Evolutionary conservation across 2,113 vertebrate genomes (phyloP), one percentile per base, ranked within the genome.

Genomic region (Lampris megalopsis): DNA sequence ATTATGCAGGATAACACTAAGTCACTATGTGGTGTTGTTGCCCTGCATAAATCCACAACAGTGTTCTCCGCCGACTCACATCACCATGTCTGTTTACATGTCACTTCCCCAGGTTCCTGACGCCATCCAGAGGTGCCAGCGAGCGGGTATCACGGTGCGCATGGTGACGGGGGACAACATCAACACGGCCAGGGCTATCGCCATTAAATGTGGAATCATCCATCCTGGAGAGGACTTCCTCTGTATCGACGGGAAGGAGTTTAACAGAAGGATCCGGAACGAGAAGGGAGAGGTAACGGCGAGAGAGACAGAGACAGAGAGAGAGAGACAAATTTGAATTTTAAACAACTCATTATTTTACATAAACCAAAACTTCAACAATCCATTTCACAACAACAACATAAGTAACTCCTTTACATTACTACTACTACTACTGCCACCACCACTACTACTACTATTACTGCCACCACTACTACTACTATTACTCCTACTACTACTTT

Each of bases 81-180:
- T 53, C 11, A 13, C n/a, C 47, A 38, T 47, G 6, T 64, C 35
- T 52, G 3, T 48, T 57, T 6, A 5, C 66, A 24, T 53, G 3
- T 71, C 8, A 5, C 24, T 72, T 57, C 36, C 3, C 35, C 83
- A 99, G 97, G 98, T 99, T 56, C 98, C 98, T 1, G 96, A 98
- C 77, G 98, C 98, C 89, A 99, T 99, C 85, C 91, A 85, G 82
- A 98, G 96, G 89, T 99, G 98, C 93, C 98, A 99, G 94, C 94
- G 95, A 10, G 98, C 98, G 1, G 98, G 98, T 77, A 99, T 99
- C 88, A 99, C 98, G 0, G 98, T 99, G 64, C 96, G 98, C 59
- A 99, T 99, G 98, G 98, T 99, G 73, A 99, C 98, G 0, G 98
- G 98, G 9, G 98, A 99, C 94, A 99, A 99, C 88, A 99, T 99